phyloP scores from a whole-genome alignment of 2,888 invertebrate species.

The Andrena dorsata region DNA sequence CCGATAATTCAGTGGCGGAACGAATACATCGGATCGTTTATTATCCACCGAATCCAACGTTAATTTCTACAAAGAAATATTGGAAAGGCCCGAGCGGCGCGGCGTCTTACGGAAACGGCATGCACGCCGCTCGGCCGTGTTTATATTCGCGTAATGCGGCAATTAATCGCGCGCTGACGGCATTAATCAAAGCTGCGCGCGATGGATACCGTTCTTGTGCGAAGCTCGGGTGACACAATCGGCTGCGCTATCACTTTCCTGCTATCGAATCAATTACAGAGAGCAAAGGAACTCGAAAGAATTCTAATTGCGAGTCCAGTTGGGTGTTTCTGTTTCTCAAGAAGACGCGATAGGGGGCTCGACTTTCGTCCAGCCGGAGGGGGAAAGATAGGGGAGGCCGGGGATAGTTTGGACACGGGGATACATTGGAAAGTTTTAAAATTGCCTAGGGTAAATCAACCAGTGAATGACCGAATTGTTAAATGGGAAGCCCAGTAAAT shows the following conservation, averaged over 20 bases:
- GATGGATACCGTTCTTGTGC: slow-evolving; percentile 22
- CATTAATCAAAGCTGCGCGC: slow-evolving; percentile 59
- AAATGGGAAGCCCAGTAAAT: no score
- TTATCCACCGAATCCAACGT: slow-evolving; percentile 53
- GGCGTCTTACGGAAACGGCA: slow-evolving; percentile 6
- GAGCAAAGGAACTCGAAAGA: no score
- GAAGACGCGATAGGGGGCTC: no score
- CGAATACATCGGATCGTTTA: slow-evolving; percentile 47
- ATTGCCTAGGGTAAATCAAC: no score
- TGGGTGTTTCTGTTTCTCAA: background rate
- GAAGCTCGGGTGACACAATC: background rate
- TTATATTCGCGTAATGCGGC: slow-evolving; percentile 56
- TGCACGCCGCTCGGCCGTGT: slow-evolving; percentile 35
- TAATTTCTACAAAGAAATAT: slow-evolving; percentile 48
- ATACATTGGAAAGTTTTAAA: no score
- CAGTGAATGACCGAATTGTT: no score
- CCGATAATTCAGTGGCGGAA: slow-evolving; percentile 54
- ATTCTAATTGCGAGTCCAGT: no score
- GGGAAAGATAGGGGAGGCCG: no score
- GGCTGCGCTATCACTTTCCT: background rate
- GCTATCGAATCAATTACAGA: background rate
- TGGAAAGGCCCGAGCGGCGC: background rate
- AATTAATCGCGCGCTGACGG: slow-evolving; percentile 55
- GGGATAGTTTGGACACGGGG: no score
- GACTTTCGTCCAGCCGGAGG: no score